Conservation (phyloP, 2,113 vertebrate species). For the Psilopogon haemacephalus region DNA sequence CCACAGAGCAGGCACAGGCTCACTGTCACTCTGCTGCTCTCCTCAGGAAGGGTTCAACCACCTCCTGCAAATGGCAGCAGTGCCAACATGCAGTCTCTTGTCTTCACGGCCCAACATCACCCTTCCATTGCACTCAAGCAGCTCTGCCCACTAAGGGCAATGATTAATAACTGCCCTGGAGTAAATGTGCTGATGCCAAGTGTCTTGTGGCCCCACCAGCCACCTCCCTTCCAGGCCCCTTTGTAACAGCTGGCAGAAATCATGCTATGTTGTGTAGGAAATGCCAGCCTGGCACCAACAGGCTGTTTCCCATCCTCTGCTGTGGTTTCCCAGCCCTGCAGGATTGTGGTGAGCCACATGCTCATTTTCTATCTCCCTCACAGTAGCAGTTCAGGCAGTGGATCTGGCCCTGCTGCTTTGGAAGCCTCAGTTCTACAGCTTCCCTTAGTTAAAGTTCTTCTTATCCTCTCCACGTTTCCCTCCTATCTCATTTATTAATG, state of each 20-base stretch:
- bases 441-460: background rate
- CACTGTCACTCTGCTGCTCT: fast-evolving
- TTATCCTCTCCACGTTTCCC: background rate
- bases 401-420: background rate
- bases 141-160: fast-evolving
- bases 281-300: fast-evolving
- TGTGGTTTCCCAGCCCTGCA: background rate
- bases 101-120: background rate
- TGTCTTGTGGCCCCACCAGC: background rate
- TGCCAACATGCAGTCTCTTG: fast-evolving
- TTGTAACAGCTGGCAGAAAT: background rate
- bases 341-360: fast-evolving
- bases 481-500: background rate
- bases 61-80: background rate
- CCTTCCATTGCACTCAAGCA: fast-evolving
- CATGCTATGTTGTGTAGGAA: fast-evolving
- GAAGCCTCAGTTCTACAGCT: background rate
- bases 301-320: background rate
- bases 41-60: background rate
- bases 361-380: fast-evolving
- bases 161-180: background rate
- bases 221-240: fast-evolving
- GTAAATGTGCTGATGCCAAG: background rate
- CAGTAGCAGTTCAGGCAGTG: background rate
- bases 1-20: background rate